A percentile compares a stretch with the other conserved stretches of the same genome.
phyloP scores from a whole-genome alignment of 1,140 invertebrate genomes.

The Telenomus remus region DNA sequence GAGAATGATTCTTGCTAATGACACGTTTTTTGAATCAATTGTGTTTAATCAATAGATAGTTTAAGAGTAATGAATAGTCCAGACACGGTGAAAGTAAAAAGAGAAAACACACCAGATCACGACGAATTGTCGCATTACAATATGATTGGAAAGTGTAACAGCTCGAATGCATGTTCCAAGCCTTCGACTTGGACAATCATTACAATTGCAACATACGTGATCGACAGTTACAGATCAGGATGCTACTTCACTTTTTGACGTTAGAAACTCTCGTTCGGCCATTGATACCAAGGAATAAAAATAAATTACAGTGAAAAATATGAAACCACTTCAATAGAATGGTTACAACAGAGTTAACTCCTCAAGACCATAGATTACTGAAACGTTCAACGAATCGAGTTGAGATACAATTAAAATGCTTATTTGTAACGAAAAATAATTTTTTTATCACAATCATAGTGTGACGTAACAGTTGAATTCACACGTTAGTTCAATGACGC shows the following conservation, averaged over 20 bases:
- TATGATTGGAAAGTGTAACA: slow-evolving; percentile 64
- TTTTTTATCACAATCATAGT: slow-evolving; percentile 35
- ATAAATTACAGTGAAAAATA: no score
- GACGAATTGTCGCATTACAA: slow-evolving; percentile 59
- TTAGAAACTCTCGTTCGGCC: no score
- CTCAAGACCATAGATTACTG: no score
- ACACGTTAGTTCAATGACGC: slow-evolving; percentile 48
- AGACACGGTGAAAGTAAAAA: slow-evolving; percentile 63
- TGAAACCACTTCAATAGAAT: no score
- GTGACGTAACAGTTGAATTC: slow-evolving; percentile 41
- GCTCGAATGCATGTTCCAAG: slow-evolving; percentile 44
- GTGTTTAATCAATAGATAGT: slow-evolving; percentile 33
- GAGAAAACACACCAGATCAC: slow-evolving; percentile 62
- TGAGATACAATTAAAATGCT: slow-evolving; percentile 19
- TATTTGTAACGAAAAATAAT: slow-evolving; percentile 40
- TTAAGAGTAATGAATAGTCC: slow-evolving; percentile 57
- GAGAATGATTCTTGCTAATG: slow-evolving; percentile 46
- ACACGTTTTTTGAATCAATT: slow-evolving; percentile 40
- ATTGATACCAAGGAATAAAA: no score
- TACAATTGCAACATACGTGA: slow-evolving; percentile 36
- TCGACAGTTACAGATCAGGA: slow-evolving; percentile 40
- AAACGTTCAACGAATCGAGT: no score
- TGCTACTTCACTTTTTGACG: slow-evolving; percentile 25
- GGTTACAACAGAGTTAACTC: no score
- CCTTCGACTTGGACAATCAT: slow-evolving; percentile 52